Percentiles rank a stretch among this genome's conserved stretches.
Evolutionary conservation across 2,888 invertebrate species (phyloP).

Genomic region (Xestia xanthographa): DNA sequence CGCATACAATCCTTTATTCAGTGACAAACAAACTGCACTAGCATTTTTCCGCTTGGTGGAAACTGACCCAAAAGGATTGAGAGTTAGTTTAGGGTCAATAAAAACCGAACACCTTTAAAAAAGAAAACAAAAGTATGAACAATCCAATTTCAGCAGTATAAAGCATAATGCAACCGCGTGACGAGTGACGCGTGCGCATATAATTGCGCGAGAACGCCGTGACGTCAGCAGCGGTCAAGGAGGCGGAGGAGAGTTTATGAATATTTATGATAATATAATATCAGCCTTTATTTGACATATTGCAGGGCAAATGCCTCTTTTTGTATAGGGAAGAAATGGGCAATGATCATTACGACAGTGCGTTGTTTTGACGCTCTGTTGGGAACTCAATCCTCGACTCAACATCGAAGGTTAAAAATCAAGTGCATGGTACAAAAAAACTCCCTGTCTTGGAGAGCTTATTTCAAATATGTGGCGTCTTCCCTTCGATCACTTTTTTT

Average conservation of each 20-base stretch:
- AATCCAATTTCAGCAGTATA: neutral
- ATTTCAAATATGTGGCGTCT: neutral
- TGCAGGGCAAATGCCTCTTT: neutral
- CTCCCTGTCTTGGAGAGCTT: neutral
- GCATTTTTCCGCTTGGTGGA: too few species aligned
- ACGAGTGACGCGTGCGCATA: conserved; percentile 54
- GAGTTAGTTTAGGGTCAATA: too few species aligned
- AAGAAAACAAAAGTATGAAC: too few species aligned
- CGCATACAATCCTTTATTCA: too few species aligned
- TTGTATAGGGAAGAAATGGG: neutral
- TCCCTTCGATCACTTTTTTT: neutral
- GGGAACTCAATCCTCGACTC: neutral
- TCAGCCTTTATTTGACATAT: neutral
- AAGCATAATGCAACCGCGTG: conserved; percentile 27
- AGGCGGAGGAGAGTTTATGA: conserved; percentile 6
- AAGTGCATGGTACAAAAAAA: neutral
- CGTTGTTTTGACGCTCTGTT: neutral
- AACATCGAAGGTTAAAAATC: neutral
- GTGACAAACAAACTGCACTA: too few species aligned
- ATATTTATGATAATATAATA: neutral
- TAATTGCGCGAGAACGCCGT: conserved; percentile 52
- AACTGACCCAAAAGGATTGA: too few species aligned
- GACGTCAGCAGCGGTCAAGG: conserved; percentile 58
- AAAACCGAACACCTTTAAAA: too few species aligned
- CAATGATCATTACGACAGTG: neutral